Base-by-base conservation (phyloP, 2,797 vertebrate genomes). In the Acipenser transmontanus region DNA sequence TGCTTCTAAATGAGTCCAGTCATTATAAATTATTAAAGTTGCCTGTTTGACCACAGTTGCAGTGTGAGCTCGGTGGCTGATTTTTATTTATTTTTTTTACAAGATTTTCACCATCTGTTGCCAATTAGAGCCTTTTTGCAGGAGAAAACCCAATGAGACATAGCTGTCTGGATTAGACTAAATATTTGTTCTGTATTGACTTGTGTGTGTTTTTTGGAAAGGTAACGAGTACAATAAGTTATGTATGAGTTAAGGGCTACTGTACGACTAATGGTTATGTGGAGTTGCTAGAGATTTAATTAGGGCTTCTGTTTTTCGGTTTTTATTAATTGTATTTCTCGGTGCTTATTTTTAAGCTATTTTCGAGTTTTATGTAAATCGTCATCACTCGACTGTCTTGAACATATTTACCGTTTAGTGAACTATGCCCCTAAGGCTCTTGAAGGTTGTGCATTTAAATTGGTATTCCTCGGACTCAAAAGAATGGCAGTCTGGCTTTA, bases 71-170 rank as follows among this genome's bases (percentile, higher is more conserved):
- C 54, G 12, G 12, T 57, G 54, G 54, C 54, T 57, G 34, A 4
- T 34, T 34, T 13, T 57, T 57, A 13, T 57, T 13, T n/a, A 13
- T 57, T n/a, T 57, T 11, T 13, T 11, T 11, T 57, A 13, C 12
- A 57, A 57, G 54, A 57, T n/a, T 57, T 57, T 57, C 12, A n/a
- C 54, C 54, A 57, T 57, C 54, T 57, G 54, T 57, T 57, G 12
- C 12, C 7, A 11, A n/a, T 52, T 52, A 6, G 54, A 57, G 54
- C 6, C 54, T 57, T 52, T 11, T 57, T 57, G 54, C 54, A 57
- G 1, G 11, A n/a, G 14, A 57, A 57, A 57, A 57, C 12, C 9
- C 54, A 57, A 57, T 11, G 54, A 57, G 7, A 11, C 14, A 6
- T n/a, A 57, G 54, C 9, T 13, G 12, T 13, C 12, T 11, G 54